Conservation (phyloP, 2,888 invertebrate genomes). For the Beris chalybata region DNA sequence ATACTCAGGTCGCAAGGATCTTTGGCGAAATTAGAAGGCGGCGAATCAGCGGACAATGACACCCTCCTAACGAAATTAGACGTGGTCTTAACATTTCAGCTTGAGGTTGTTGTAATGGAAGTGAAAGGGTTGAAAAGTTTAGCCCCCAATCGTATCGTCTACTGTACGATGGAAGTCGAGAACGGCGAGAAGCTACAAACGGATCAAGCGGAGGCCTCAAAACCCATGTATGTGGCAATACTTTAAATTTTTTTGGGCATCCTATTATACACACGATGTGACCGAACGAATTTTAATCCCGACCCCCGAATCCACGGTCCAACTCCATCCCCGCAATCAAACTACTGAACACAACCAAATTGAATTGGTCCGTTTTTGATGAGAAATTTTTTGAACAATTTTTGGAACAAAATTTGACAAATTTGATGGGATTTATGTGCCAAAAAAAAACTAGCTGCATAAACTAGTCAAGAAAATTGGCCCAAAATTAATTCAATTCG, state of each 20-base stretch:
- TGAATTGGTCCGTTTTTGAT: no score
- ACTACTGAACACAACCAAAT: no score
- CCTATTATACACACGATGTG: no score
- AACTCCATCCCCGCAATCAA: no score
- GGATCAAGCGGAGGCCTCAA: constrained; percentile 98
- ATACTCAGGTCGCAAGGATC: constrained; percentile 84
- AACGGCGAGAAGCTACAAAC: constrained; percentile 98
- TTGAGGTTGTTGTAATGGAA: constrained; percentile 99
- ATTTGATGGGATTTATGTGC: no score
- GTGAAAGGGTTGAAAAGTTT: constrained; percentile 97
- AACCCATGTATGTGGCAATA: constrained; percentile 77
- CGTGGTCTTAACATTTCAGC: constrained; percentile 94
- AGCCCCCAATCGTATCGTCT: constrained; percentile 96
- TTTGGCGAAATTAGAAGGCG: constrained; percentile 87
- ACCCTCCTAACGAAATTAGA: constrained; percentile 96
- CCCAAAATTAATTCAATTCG: no score
- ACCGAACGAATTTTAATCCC: no score
- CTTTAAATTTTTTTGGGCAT: constrained; percentile 39
- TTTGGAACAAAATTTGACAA: no score
- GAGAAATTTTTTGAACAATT: no score
- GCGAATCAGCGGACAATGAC: constrained; percentile 93
- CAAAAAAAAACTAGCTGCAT: no score
- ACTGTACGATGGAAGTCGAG: constrained; percentile 99
- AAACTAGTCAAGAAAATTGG: no score
- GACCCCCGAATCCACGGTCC: no score